These are phyloP conservation scores for Enteromius radiatus DNA, from an alignment of 2,797 vertebrate genomes.

Conservation along the genomic window DNA sequence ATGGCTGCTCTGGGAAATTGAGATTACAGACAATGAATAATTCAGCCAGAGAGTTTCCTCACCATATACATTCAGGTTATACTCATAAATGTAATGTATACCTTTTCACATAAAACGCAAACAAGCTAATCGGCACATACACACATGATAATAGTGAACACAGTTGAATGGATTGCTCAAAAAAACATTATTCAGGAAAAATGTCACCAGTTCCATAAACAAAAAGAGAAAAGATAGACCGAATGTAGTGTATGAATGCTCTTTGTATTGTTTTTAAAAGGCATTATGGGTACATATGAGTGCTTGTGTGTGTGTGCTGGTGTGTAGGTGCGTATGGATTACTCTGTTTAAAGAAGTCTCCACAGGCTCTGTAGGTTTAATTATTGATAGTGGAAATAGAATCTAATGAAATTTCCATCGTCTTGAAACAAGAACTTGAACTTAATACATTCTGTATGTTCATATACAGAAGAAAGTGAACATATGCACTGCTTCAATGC, in stretches of 20 bases:
- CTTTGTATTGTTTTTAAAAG: background rate
- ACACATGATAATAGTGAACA: background rate
- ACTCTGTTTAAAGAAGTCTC: slow-evolving; percentile 37
- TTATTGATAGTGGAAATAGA: slow-evolving; percentile 90
- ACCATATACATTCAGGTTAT: slow-evolving; percentile 20
- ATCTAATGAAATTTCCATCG: slow-evolving; percentile 88
- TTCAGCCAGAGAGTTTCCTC: slow-evolving; percentile 22
- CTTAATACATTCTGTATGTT: slow-evolving; percentile 34
- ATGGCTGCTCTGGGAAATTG: slow-evolving; percentile 21
- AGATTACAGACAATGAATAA: slow-evolving; percentile 34
- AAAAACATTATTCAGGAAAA: background rate
- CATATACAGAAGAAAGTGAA: slow-evolving; percentile 36
- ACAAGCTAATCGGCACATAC: background rate
- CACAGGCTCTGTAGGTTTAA: slow-evolving; percentile 81
- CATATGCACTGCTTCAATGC: background rate
- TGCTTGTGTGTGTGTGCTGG: background rate
- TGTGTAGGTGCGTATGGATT: slow-evolving; percentile 41
- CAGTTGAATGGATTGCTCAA: background rate
- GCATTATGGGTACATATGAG: background rate
- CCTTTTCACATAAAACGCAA: background rate
- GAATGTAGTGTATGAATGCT: background rate
- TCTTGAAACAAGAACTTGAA: slow-evolving; percentile 84
- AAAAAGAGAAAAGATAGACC: background rate
- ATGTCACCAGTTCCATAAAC: background rate
- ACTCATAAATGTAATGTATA: slow-evolving; percentile 14